These are phyloP conservation scores for Acropora yongei DNA, from an alignment of 64 coral and sea anemone genomes.

Conservation along the genomic window DNA sequence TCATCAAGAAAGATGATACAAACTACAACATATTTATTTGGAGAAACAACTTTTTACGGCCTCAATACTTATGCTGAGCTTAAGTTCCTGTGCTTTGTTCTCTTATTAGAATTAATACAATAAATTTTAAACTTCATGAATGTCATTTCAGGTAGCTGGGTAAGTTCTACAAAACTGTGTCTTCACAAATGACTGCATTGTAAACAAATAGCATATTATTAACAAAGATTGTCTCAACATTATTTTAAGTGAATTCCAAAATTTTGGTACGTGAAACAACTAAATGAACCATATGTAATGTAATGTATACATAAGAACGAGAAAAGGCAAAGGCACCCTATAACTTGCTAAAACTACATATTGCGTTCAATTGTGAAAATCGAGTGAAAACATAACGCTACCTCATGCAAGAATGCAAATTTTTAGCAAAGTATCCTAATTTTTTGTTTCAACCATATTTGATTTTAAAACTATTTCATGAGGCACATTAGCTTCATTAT, in stretches of 20 bases:
- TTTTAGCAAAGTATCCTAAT: not conserved
- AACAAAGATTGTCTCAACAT: not conserved
- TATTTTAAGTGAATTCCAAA: not conserved
- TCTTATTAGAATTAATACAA: no score
- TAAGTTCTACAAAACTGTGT: no score
- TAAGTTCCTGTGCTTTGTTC: no score
- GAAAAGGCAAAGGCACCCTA: no score
- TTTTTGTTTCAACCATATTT: not conserved
- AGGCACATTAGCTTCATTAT: not conserved
- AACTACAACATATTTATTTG: not conserved
- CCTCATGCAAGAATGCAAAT: not conserved
- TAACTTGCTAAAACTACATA: not conserved
- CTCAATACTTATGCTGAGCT: no score
- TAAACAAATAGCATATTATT: not conserved
- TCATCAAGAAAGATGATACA: not conserved
- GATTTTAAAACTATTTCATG: not conserved
- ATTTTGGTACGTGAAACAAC: not conserved
- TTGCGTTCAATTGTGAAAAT: not conserved
- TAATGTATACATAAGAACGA: no score
- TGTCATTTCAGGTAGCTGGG: no score
- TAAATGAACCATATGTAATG: not conserved
- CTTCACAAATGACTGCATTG: no score
- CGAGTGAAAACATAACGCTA: not conserved
- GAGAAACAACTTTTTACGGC: not conserved
- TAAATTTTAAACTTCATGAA: no score